A percentile compares a stretch with the other conserved stretches of the same genome.
phyloP scores from a whole-genome alignment of 2,113 vertebrate genomes.

The Lampris incognitus region DNA sequence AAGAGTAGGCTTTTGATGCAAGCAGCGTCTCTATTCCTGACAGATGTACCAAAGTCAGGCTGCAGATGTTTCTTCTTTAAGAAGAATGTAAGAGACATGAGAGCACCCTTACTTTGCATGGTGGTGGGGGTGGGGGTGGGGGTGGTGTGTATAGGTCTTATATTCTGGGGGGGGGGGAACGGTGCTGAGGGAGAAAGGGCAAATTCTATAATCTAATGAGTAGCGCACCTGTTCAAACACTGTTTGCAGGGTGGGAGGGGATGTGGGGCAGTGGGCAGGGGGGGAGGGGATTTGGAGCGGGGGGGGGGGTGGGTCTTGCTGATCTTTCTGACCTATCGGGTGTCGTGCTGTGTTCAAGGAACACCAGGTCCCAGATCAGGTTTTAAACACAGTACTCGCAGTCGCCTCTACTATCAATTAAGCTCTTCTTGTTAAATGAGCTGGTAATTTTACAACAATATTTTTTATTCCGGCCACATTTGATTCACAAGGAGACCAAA shows the following conservation, averaged over 20 bases:
- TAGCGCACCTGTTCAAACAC: constrained; percentile 66
- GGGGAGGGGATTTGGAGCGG: too few species aligned
- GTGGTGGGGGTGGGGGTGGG: too few species aligned
- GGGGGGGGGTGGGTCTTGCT: background rate
- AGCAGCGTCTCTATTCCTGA: constrained; percentile 19
- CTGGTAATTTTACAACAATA: constrained; percentile 21
- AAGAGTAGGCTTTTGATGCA: background rate
- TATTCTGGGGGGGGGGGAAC: too few species aligned
- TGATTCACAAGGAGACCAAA: constrained; percentile 12
- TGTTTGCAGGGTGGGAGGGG: background rate
- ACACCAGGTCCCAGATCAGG: constrained; percentile 31
- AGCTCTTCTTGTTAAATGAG: background rate
- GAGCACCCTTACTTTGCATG: background rate
- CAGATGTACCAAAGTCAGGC: constrained; percentile 10
- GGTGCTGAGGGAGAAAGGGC: constrained; percentile 24
- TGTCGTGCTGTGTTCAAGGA: constrained; percentile 8
- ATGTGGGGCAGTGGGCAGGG: too few species aligned
- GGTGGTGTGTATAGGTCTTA: too few species aligned
- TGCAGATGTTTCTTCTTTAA: constrained; percentile 6
- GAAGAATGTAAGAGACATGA: constrained; percentile 11
- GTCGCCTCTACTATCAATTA: constrained; percentile 26
- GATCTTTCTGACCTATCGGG: constrained; percentile 29
- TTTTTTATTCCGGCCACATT: constrained; percentile 1
- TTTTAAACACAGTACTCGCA: constrained; percentile 13
- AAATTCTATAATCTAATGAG: constrained; percentile 48